Evolutionary conservation across 2,888 invertebrate species (phyloP), one percentile per base, ranked within the genome.

Genomic region (Mesoligia furuncula): DNA sequence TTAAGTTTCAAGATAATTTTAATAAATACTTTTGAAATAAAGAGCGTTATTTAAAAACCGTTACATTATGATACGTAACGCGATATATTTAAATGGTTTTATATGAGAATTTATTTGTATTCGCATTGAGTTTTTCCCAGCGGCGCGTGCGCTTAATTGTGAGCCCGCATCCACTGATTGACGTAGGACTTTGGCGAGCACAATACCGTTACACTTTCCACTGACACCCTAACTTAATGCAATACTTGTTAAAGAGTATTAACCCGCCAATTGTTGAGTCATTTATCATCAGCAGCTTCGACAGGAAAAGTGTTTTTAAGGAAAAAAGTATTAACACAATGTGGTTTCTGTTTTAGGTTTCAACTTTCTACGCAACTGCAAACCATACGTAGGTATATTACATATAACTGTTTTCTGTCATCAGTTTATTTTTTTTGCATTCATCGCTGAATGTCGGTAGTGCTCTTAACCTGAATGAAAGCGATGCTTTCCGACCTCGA

Each of bases 121-220:
- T 94, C 92, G 93, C 93, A 93, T 93, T 92, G 90, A 90, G 90
- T 91, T 89, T 78, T 93, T 93, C 94, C 92, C 92, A 92, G 78
- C 91, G 96, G 93, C 96, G 94, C 96, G 96, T 96, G 96, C 92
- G 89, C 85, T 92, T 94, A 95, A 96, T 96, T 96, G 95, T 93
- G 92, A 78, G 89, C 96, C 96, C 96, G 96, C 96, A 96, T 96
- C 90, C 88, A 91, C 92, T 95, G 95, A 96, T 96, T 96, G 95
- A 94, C 94, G 92, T 87, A 90, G 89, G 90, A 93, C 92, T 92
- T 92, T 86, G 75, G 83, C 78, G 84, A 85, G 90, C 87, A 93
- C 92, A 92, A 92, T 94, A 93, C 95, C 93, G 95, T 94, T 95
- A 94, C 94, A 94, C 93, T 93, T 94, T 94, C 92, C 81, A 88